phyloP scores from a whole-genome alignment of 2,113 vertebrate genomes.

The Narcine bancroftii region DNA sequence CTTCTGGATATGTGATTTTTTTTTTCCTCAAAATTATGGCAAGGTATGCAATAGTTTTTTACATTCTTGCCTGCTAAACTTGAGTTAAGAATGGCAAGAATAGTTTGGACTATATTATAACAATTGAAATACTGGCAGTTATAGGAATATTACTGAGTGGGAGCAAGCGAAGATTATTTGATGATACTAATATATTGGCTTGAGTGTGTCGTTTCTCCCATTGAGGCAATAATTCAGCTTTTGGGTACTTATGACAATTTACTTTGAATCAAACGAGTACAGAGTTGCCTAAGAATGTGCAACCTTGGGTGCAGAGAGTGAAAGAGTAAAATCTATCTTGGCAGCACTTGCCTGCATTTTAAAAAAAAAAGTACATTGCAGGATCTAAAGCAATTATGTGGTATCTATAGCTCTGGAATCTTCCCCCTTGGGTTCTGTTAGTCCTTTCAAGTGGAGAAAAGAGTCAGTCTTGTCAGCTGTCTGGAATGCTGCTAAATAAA shows the following conservation, averaged over 20 bases:
- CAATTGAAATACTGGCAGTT: not conserved
- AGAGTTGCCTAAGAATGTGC: not conserved
- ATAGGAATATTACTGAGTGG: not conserved
- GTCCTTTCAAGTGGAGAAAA: not conserved
- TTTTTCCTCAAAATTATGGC: not conserved
- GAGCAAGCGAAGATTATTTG: not conserved
- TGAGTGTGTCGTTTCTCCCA: not conserved
- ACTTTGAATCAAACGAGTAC: not conserved
- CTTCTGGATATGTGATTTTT: not conserved
- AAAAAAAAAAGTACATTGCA: not conserved
- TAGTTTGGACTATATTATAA: not conserved
- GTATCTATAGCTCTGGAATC: not conserved
- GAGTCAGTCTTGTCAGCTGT: not conserved
- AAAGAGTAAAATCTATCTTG: not conserved
- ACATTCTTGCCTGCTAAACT: not conserved
- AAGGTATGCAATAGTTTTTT: not conserved
- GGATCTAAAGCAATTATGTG: not conserved
- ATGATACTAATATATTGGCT: not conserved
- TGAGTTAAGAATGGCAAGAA: not conserved
- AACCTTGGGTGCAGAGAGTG: not conserved
- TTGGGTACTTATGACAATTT: not conserved
- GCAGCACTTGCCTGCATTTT: not conserved
- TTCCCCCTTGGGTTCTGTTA: not conserved
- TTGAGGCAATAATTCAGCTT: not conserved
- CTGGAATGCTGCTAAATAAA: not conserved